Evolutionary conservation across 2,888 invertebrate species (phyloP), one percentile per base, ranked within the genome.

Genomic region (Oscheius onirici): DNA sequence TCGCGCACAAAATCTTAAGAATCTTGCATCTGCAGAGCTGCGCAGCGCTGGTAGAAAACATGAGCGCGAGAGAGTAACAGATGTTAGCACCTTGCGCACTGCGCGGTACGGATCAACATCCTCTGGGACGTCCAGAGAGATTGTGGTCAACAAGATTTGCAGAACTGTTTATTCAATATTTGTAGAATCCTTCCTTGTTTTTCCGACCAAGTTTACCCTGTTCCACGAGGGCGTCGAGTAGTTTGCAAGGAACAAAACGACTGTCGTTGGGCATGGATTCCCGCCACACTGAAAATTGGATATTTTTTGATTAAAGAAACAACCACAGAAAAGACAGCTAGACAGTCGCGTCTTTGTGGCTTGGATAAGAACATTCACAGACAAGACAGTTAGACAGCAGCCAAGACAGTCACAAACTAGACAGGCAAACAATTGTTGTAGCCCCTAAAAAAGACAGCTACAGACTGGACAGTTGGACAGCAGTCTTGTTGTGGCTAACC

Each of bases 161-260:
- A 40, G 13, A 41, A 60, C 15, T 20, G 52, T 66, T 66, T 41
- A 46, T 66, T 67, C 52, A 80, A 67, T 92, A 93, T 76, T 92
- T 92, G 88, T 94, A 94, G 89, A 93, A 93, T 17, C 94, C 94
- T 88, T 93, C 92, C 0, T 94, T 93, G 52, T 91, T 89, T 88
- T 94, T 94, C 10, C 91, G 89, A 1, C 94, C 94, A 0, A 93
- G 88, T 88, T 93, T 93, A n/a, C 93, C 93, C 82, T 93, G 92
- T 0, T 90, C 86, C 0, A 94, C 93, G 77, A 93, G 87, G 85
- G 92, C 92, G 81, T 92, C 90, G 22, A 93, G 84, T 15, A 91
- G 84, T 22, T 91, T 72, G 63, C 78, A 78, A 8, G 82, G 80
- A 34, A 46, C 73, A 71, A 78, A 83, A 20, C 81, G 72, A 22